Conservation (phyloP, 2,113 vertebrate genomes). For the Zosterops pallidus region DNA sequence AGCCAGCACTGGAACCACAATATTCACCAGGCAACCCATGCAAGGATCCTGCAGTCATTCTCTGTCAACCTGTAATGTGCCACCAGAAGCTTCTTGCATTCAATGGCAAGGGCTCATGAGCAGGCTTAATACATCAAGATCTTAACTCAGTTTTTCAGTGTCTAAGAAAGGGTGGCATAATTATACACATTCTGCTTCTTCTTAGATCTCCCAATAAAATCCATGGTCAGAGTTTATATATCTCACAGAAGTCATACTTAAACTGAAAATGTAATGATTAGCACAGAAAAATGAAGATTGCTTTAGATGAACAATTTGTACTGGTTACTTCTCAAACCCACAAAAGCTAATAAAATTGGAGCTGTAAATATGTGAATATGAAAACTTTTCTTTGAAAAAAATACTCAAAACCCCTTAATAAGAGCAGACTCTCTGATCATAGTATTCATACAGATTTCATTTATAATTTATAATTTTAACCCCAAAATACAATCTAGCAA, state of each 20-base stretch:
- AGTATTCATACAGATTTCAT: no score
- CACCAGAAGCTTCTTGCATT: background rate
- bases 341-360: background rate
- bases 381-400: background rate
- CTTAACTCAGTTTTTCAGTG: background rate
- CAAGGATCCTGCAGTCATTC: background rate
- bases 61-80: background rate
- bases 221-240: background rate
- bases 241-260: background rate
- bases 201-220: background rate
- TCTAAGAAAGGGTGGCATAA: background rate
- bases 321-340: background rate
- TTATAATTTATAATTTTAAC: background rate
- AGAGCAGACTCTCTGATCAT: no score
- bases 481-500: background rate
- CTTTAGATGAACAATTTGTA: background rate
- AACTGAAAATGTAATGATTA: background rate
- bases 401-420: background rate
- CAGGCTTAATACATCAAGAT: background rate
- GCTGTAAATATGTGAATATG: background rate
- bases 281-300: background rate
- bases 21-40: background rate
- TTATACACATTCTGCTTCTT: background rate
- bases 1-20: background rate
- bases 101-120: background rate